Evolutionary conservation across 2,888 invertebrate genomes (phyloP).

Genomic region (Diogma glabrata): DNA sequence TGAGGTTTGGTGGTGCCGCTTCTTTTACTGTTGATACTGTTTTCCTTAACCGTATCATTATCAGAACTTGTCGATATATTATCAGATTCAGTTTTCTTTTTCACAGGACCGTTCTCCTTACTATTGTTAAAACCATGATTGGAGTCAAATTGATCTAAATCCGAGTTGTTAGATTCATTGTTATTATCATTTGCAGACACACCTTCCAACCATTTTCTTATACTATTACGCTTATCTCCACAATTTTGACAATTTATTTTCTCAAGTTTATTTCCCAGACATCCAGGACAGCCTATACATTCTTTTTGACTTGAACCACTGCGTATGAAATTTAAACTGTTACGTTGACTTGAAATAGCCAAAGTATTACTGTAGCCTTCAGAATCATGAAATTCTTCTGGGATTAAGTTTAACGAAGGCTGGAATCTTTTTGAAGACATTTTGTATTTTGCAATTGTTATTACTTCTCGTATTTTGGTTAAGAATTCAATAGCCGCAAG

Average conservation of each 20-base stretch:
- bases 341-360: conserved; percentile 38
- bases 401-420: conserved; percentile 66
- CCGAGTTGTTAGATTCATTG: conserved; percentile 21
- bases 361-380: conserved; percentile 33
- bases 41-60: conserved; percentile 14
- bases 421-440: conserved; percentile 71
- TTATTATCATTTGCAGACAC: conserved; percentile 39
- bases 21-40: conserved; percentile 21
- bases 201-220: conserved; percentile 63
- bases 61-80: conserved; percentile 34
- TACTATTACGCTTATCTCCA: conserved; percentile 63
- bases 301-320: conserved; percentile 43
- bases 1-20: conserved; percentile 28
- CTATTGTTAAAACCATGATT: background rate
- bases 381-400: conserved; percentile 55
- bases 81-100: conserved; percentile 25
- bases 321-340: conserved; percentile 48
- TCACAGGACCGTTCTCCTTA: background rate
- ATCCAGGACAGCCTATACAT: conserved; percentile 58
- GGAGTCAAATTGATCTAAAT: conserved; percentile 1
- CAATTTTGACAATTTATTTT: conserved; percentile 32
- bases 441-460: conserved; percentile 78
- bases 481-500: conserved; percentile 83
- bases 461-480: conserved; percentile 79
- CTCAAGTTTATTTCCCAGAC: conserved; percentile 29